Percentiles rank a stretch among this genome's conserved stretches.
phyloP scores from a whole-genome alignment of 2,888 invertebrate species.

The Euphydryas editha region DNA sequence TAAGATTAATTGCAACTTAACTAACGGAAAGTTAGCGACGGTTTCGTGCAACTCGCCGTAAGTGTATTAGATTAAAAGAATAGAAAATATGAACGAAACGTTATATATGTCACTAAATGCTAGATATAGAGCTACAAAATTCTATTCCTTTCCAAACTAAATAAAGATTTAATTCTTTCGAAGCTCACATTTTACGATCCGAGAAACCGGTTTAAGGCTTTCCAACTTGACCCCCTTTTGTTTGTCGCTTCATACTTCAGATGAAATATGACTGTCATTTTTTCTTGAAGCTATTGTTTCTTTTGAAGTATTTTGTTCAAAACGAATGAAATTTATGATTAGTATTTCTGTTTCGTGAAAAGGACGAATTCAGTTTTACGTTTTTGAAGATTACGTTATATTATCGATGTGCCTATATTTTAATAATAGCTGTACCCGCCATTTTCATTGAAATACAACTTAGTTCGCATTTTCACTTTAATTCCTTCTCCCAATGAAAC shows the following conservation, averaged over 20 bases:
- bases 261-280: conserved; percentile 9
- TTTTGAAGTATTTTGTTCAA: conserved; percentile 9
- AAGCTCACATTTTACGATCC: conserved; percentile 7
- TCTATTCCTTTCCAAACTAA: conserved; percentile 4
- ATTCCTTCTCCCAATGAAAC: no score
- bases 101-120: no score
- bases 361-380: neutral
- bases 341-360: neutral
- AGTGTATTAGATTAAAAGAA: no score
- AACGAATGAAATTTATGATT: neutral
- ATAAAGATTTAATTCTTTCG: conserved; percentile 12
- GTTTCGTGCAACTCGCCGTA: no score
- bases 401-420: no score
- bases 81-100: no score
- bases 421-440: no score
- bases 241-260: conserved; percentile 12
- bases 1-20: no score
- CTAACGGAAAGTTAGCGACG: no score
- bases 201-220: conserved; percentile 16
- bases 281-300: conserved; percentile 7
- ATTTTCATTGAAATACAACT: no score
- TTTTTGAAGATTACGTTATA: neutral
- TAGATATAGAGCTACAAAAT: neutral
- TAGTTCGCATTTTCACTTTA: no score
- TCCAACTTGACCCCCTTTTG: conserved; percentile 24